Evolutionary conservation across 2,888 invertebrate genomes (phyloP), one percentile per base, ranked within the genome.

Genomic region (Prostheceraeus crozeri): DNA sequence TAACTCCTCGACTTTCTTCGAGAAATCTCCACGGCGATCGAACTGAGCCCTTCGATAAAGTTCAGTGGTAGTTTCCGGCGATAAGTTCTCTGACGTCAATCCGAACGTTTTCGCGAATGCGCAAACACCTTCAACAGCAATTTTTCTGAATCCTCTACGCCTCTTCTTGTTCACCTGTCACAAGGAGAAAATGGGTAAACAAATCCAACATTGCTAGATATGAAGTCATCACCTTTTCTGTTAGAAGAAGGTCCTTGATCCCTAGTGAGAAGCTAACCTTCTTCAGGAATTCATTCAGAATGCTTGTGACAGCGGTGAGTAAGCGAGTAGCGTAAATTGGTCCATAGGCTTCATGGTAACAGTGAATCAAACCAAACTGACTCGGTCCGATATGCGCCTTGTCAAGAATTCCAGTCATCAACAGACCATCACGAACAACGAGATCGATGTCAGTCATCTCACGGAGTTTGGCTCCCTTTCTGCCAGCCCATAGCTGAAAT

Each of bases 361-460:
- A 87, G 75, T 99, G 98, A 16, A 94, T 84, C 28, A 99, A 81
- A 66, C 96, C 89, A 74, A 85, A 94, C 0, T 88, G 85, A 0
- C 94, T 91, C 1, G 94, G 87, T 11, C 98, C 98, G 72, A 88
- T 90, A 72, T 96, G 94, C 8, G 85, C 86, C 78, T 99, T 99
- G 77, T 99, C 98, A 59, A 99, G 79, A 40, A 94, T 84, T 3
- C 98, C 98, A 65, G 82, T 83, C 1, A 96, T 73, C 35, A 99
- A 80, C 76, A 96, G 87, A 6, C 96, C 93, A 36, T 84, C 80
- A 55, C 85, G 80, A 60, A 94, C 87, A 1, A 94, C 79, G 10
- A 99, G 90, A 77, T 88, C 84, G 58, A 87, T 86, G 77, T 99
- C 98, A 16, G 86, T 83, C 87, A 98, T 87, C 0, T 68, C n/a